These are phyloP conservation scores for Tetraneura akinire DNA, from an alignment of 1,140 invertebrate genomes.

Conservation along the genomic window DNA sequence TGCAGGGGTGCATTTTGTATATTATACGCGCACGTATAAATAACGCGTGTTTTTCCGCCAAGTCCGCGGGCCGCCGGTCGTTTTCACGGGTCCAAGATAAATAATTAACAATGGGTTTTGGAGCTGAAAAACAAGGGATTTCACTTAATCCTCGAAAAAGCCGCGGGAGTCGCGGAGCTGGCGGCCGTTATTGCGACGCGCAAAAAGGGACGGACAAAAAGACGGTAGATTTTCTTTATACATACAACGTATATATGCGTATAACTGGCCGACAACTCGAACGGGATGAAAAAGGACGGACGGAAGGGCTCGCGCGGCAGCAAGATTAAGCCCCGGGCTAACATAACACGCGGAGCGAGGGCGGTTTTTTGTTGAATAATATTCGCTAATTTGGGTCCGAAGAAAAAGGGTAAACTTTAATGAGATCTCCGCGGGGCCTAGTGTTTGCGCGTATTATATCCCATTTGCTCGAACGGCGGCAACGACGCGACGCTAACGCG, in stretches of 20 bases:
- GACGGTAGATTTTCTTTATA: constrained; percentile 48
- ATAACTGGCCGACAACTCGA: neutral
- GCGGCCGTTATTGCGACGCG: neutral
- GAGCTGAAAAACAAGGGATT: constrained; percentile 51
- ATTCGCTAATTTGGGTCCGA: constrained; percentile 51
- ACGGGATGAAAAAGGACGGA: neutral
- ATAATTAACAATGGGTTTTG: constrained; percentile 50
- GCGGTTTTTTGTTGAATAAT: constrained; percentile 50
- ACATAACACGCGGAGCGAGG: neutral
- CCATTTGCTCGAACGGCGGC: constrained; percentile 9
- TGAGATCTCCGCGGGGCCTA: constrained; percentile 47
- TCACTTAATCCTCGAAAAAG: constrained; percentile 49
- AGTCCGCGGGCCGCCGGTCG: constrained; percentile 39
- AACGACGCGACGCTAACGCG: neutral
- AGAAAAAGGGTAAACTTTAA: constrained; percentile 52
- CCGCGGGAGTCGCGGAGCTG: neutral
- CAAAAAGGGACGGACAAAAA: constrained; percentile 46
- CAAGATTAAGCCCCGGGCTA: constrained; percentile 45
- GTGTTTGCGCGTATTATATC: constrained; percentile 42
- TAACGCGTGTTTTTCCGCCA: constrained; percentile 36
- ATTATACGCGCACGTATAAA: no score
- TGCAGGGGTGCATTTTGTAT: neutral
- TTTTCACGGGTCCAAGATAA: constrained; percentile 46
- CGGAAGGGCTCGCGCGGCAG: neutral
- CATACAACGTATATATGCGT: no score